Base-by-base conservation (phyloP, 2,888 invertebrate genomes). In the Mimachlamys varia region DNA sequence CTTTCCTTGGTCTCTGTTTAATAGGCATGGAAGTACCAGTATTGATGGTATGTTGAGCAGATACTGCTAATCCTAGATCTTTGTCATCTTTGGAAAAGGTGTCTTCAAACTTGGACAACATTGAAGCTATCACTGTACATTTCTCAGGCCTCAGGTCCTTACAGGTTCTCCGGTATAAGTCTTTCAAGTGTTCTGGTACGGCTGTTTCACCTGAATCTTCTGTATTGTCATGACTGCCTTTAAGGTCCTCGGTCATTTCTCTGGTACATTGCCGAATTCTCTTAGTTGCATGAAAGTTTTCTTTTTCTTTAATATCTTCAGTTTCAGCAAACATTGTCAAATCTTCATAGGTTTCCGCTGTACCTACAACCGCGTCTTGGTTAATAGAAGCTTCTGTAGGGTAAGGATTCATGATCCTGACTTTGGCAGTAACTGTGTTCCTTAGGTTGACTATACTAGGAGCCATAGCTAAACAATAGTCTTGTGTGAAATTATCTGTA, bases 11-110 rank as follows among this genome's bases (percentile, higher is more conserved):
- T 44, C 89, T 33, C 49, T 92, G 92, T 50, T 90, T 92, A 13
- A 92, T 89, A 10, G 92, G 92, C 58, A 50, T 90, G 17, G 92
- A 89, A 89, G 91, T 89, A 12, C 90, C 92, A 12, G 93, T 92
- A 22, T 92, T 87, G 7, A 92, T 92, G 5, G 88, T 19, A 88
- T 92, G 93, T 87, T 93, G 92, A 22, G 88, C 53, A 22, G 92
- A 50, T 53, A 90, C 19, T 17, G 92, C 91, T 2, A 90, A 27
- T 33, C 92, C 92, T 22, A 93, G 19, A 89, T 93, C 92, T 90
- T 89, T 89, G 12, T 93, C 93, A 90, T 89, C 44, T 33, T 90
- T 92, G 19, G 92, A 92, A 89, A 93, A 93, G 0, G 88, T 55
- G 37, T 92, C 88, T 33, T 87, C 22, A 76, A 90, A 92, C 62